phyloP scores from a whole-genome alignment of 2,888 invertebrate genomes.

The Plebejus argus region DNA sequence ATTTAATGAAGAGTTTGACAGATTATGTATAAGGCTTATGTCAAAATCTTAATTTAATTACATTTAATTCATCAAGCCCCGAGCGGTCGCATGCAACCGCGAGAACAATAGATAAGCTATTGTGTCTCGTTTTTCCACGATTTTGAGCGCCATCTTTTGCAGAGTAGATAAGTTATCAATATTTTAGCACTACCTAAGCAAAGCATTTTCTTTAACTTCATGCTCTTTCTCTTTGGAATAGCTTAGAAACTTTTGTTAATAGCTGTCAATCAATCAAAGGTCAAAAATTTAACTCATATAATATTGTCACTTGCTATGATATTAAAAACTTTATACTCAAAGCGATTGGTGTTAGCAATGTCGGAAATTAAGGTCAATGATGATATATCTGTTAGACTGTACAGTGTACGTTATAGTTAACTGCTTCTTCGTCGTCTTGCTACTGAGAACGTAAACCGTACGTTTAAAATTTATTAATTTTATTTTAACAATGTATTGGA shows the following conservation, averaged over 20 bases:
- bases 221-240: neutral
- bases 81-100: no score
- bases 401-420: neutral
- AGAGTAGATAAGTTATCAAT: constrained; percentile 5
- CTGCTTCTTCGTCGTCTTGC: no score
- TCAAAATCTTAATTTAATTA: no score
- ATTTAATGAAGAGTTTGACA: no score
- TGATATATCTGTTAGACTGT: constrained; percentile 50
- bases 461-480: no score
- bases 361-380: constrained; percentile 72
- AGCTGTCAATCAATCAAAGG: neutral
- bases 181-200: no score
- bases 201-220: neutral
- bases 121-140: no score
- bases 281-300: neutral
- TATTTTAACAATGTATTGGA: no score
- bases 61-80: no score
- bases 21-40: no score
- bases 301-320: neutral
- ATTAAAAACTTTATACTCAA: neutral
- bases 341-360: constrained; percentile 20
- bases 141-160: constrained; percentile 12
- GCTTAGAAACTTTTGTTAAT: neutral
- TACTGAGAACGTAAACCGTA: no score
- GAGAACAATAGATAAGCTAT: no score